Base-by-base conservation (phyloP, 2,113 vertebrate species). In the Anguilla japonica region DNA sequence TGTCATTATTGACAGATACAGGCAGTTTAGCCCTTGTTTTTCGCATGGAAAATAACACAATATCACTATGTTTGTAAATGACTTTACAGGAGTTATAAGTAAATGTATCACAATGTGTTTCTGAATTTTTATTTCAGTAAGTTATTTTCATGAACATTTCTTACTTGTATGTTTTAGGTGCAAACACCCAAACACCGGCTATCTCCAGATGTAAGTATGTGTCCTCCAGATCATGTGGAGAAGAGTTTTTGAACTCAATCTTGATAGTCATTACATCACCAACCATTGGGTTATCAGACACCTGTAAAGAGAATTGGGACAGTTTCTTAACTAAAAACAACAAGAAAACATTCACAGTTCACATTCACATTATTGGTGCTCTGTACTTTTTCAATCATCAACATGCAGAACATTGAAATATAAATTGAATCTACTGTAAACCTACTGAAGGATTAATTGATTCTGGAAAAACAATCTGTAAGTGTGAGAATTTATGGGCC, bases 171-270 rank as follows among this genome's bases (percentile, higher is more conserved):
- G 83, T 41, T 85, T 94, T 96, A 16, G 85, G 88, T 87, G 46
- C 91, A 0, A 91, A 89, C 9, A 60, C 86, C 40, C 94, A 88
- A 56, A 97, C 56, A 0, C 96, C 95, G 0, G 96, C 91, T 57
- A 97, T 97, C 87, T 98, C 97, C 0, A 98, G 89, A 81, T 90
- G 88, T 15, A 98, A 80, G 0, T 5, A 71, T 43, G 96, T 91
- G 0, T 96, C 89, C 1, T 86, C 13, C 83, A 99, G 93, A 0
- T 86, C 39, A 85, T 96, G 92, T 79, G 88, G 89, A 84, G 96
- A 90, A 29, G 95, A 93, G 83, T 98, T 98, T 88, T 93, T 96
- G 92, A 98, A 99, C 88, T 96, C 92, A 34, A 97, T 93, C 0
- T 53, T 93, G 83, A 95, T 94, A 1, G 86, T 88, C 92, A 95